Conservation (phyloP, 2,888 invertebrate species). For the Eristalis intricaria region DNA sequence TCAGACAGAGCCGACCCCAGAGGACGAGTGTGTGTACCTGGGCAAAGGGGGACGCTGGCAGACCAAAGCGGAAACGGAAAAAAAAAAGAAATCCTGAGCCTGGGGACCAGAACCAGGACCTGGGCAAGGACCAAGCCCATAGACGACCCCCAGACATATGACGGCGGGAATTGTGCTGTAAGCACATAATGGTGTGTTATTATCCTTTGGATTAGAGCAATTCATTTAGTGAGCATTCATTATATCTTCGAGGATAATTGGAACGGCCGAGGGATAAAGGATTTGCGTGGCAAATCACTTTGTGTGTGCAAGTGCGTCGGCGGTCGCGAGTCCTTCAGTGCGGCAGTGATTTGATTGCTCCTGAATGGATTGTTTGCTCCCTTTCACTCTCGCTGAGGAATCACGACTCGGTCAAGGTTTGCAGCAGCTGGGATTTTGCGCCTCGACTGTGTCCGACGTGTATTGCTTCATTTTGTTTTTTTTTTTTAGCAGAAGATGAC, state of each 20-base stretch:
- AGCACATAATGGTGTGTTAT: conserved; percentile 52
- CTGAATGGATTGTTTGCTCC: neutral
- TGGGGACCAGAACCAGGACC: neutral
- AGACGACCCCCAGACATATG: conserved; percentile 30
- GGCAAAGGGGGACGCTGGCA: neutral
- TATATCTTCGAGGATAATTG: conserved; percentile 34
- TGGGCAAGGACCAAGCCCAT: neutral
- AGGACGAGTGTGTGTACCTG: neutral
- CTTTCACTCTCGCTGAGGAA: neutral
- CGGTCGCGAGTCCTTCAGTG: conserved; percentile 3
- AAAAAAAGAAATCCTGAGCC: neutral
- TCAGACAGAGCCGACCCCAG: neutral
- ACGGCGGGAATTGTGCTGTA: conserved; percentile 3
- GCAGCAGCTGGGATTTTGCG: too few relatives aligned
- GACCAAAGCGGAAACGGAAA: neutral
- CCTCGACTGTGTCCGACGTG: too few relatives aligned
- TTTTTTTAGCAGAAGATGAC: too few relatives aligned
- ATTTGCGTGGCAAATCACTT: conserved; percentile 13
- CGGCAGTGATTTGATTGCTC: neutral
- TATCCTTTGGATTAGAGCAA: conserved; percentile 56
- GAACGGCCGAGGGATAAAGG: conserved; percentile 5
- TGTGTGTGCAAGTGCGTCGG: neutral
- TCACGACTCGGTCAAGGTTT: neutral
- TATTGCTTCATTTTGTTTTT: too few relatives aligned
- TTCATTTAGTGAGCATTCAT: conserved; percentile 48